Evolutionary conservation across 1,140 invertebrate species (phyloP).

Genomic region (Spodoptera frugiperda): DNA sequence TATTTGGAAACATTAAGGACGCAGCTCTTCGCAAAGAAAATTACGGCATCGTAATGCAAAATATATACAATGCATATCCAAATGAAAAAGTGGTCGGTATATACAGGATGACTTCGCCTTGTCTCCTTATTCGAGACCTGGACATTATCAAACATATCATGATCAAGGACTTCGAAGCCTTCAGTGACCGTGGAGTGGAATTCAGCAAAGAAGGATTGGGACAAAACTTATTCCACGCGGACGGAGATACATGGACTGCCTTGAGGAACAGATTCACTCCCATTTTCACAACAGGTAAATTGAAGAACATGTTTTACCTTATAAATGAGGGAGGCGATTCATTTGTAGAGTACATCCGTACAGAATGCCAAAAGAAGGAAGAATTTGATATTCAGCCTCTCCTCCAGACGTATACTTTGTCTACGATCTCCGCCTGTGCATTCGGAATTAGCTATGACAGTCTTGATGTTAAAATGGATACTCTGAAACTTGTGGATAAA

Average conservation of each 20-base stretch:
- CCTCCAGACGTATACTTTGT: conserved; percentile 72
- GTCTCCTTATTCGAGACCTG: conserved; percentile 84
- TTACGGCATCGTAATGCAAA: conserved; percentile 30
- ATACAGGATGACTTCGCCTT: conserved; percentile 72
- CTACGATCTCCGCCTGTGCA: conserved; percentile 85
- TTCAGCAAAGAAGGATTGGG: conserved; percentile 84
- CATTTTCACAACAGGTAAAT: conserved; percentile 85
- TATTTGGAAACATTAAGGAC: conserved; percentile 56
- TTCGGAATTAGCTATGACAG: conserved; percentile 85
- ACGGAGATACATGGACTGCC: conserved; percentile 85
- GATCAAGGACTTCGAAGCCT: conserved; percentile 86
- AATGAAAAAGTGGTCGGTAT: conserved; percentile 62
- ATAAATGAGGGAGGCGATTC: conserved; percentile 67
- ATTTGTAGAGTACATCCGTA: conserved; percentile 61
- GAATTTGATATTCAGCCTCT: conserved; percentile 76
- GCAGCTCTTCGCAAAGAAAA: conserved; percentile 37
- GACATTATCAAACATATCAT: conserved; percentile 87
- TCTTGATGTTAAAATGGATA: conserved; percentile 31
- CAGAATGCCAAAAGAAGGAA: conserved; percentile 41
- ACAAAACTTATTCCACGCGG: conserved; percentile 75
- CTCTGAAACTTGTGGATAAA: conserved; percentile 52
- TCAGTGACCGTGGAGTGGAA: conserved; percentile 80
- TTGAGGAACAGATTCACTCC: conserved; percentile 85
- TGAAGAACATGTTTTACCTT: conserved; percentile 79
- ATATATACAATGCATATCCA: conserved; percentile 52